phyloP scores from a whole-genome alignment of 2,113 vertebrate species.

The Pseudorhombus dupliciocellatus region DNA sequence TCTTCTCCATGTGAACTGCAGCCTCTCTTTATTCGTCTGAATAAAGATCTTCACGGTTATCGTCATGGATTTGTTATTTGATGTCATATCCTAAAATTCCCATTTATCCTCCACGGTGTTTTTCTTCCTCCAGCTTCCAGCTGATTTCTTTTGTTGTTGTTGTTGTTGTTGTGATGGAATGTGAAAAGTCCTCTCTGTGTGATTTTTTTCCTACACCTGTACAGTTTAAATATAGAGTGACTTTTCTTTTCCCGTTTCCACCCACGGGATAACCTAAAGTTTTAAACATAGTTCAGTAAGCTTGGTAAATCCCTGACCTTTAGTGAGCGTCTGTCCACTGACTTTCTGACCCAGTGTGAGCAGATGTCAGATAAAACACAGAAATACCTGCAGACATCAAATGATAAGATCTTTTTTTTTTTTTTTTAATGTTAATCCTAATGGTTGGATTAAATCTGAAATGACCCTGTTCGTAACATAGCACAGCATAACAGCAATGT shows the following conservation, averaged over 20 bases:
- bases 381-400: background rate
- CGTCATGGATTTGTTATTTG: background rate
- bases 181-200: background rate
- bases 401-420: background rate
- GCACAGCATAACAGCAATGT: too few species aligned
- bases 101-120: background rate
- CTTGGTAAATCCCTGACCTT: slow-evolving; percentile 63
- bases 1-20: background rate
- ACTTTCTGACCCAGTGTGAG: background rate
- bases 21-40: background rate
- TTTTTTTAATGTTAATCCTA: background rate
- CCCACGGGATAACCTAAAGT: slow-evolving; percentile 39
- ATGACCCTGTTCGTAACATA: too few species aligned
- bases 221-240: slow-evolving; percentile 45
- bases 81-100: background rate
- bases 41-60: background rate
- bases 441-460: background rate
- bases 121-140: background rate
- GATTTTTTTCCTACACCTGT: background rate
- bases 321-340: background rate
- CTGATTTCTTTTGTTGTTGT: background rate
- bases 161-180: background rate
- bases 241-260: slow-evolving; percentile 45
- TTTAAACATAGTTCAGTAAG: slow-evolving; percentile 71
- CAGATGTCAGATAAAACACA: slow-evolving; percentile 5